Conservation (phyloP, 2,113 vertebrate genomes). For the Xenopus borealis region DNA sequence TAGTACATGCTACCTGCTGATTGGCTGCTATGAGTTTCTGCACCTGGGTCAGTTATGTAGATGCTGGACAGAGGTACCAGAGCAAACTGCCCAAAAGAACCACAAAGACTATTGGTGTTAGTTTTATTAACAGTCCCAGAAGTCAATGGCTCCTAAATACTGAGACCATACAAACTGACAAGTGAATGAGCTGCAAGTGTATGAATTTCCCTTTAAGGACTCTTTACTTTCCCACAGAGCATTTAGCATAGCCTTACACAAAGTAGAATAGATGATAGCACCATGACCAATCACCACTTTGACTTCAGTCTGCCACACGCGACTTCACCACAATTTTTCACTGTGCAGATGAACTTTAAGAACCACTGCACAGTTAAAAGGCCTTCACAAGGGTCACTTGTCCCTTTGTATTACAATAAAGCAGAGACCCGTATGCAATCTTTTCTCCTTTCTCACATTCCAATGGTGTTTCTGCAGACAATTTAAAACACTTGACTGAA, state of each 20-base stretch:
- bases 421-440: slow-evolving; percentile 71
- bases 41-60: no score
- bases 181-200: slow-evolving; percentile 75
- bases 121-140: slow-evolving; percentile 63
- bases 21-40: no score
- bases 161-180: slow-evolving; percentile 78
- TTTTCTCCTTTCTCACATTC: slow-evolving; percentile 87
- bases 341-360: slow-evolving; percentile 87
- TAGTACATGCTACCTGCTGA: no score
- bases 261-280: slow-evolving; percentile 79
- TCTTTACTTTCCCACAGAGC: slow-evolving; percentile 81
- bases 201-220: slow-evolving; percentile 75
- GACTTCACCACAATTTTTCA: slow-evolving; percentile 96
- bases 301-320: slow-evolving; percentile 92
- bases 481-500: slow-evolving; percentile 83
- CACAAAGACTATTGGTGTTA: background rate
- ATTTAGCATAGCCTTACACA: slow-evolving; percentile 64
- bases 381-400: slow-evolving; percentile 73
- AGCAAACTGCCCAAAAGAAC: no score
- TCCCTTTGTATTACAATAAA: slow-evolving; percentile 76
- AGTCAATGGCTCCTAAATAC: slow-evolving; percentile 74
- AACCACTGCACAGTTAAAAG: slow-evolving; percentile 73
- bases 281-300: slow-evolving; percentile 92
- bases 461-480: slow-evolving; percentile 73
- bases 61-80: no score